These are phyloP conservation scores for Diglossa cyanea DNA, from an alignment of 2,797 vertebrate species.

Conservation along the genomic window DNA sequence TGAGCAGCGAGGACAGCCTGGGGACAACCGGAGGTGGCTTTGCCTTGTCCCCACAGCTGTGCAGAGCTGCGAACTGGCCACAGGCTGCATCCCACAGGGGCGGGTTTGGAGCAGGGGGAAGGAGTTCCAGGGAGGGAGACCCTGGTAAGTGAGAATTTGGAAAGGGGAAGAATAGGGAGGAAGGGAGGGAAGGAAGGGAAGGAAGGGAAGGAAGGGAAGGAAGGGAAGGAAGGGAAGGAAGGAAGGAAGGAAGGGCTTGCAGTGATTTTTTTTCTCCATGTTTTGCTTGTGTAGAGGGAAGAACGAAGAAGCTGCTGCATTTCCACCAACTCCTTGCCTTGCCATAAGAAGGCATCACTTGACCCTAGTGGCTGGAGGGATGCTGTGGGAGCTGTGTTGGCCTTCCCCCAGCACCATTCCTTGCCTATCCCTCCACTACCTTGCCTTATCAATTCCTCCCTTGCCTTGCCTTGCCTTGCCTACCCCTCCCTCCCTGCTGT, in stretches of 20 bases:
- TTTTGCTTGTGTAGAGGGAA: not conserved
- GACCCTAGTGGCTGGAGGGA: not conserved
- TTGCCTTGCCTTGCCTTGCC: too few species aligned
- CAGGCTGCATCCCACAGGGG: accelerated
- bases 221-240: not conserved
- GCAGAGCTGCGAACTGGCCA: not conserved
- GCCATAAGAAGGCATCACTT: not conserved
- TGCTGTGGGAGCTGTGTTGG: not conserved
- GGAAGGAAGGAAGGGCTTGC: not conserved
- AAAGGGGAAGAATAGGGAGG: not conserved
- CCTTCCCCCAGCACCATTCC: not conserved
- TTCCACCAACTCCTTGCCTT: not conserved
- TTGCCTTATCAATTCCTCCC: not conserved
- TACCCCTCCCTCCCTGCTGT: not conserved
- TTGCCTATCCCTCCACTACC: not conserved
- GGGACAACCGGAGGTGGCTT: not conserved
- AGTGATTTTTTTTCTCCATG: not conserved
- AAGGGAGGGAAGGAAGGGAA: not conserved
- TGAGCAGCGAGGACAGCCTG: not conserved
- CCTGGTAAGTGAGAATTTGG: not conserved
- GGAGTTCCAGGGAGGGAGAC: not conserved
- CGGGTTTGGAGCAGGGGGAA: not conserved
- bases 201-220: not conserved
- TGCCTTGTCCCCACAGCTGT: not conserved
- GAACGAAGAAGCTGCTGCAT: not conserved